These are phyloP conservation scores for Lagocephalus sceleratus DNA, from an alignment of 2,797 vertebrate genomes.

Conservation along the genomic window DNA sequence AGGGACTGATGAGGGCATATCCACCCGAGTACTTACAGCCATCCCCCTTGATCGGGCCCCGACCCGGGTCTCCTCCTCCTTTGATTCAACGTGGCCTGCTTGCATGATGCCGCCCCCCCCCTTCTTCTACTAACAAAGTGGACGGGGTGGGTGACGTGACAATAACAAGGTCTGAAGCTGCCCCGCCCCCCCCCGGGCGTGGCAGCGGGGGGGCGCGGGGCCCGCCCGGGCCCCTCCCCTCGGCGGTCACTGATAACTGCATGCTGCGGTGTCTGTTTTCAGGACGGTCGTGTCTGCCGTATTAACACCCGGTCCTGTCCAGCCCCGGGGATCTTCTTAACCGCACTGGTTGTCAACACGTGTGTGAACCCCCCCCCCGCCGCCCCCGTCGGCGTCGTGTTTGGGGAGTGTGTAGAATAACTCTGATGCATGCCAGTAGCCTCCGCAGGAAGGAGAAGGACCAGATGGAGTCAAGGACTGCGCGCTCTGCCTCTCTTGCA, in stretches of 20 bases:
- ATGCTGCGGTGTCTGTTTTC: constrained; percentile 56
- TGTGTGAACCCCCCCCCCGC: constrained; percentile 23
- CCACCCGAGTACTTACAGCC: constrained; percentile 29
- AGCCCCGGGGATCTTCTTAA: constrained; percentile 37
- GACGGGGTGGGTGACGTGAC: constrained; percentile 36
- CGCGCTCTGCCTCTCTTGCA: constrained; percentile 48
- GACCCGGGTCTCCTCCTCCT: background rate
- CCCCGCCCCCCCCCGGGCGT: constrained; percentile 15
- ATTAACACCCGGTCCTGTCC: constrained; percentile 46
- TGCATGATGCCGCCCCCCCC: constrained; percentile 56
- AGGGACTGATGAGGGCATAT: background rate
- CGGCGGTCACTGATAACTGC: constrained; percentile 57
- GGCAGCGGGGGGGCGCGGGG: constrained; percentile 5
- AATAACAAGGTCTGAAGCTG: background rate
- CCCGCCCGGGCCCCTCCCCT: constrained; percentile 26
- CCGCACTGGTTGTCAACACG: constrained; percentile 45
- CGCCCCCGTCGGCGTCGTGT: background rate
- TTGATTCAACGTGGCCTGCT: constrained; percentile 32
- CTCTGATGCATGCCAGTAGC: constrained; percentile 9
- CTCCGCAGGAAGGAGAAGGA: background rate
- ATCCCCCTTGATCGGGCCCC: constrained; percentile 6
- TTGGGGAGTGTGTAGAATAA: too few species aligned
- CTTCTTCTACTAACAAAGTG: constrained; percentile 58
- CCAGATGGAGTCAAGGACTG: background rate
- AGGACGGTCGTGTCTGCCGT: constrained; percentile 45